A percentile compares a stretch with the other conserved stretches of the same genome.
These are phyloP conservation scores for Andrena marginata DNA, from an alignment of 2,888 invertebrate species.

Conservation along the genomic window DNA sequence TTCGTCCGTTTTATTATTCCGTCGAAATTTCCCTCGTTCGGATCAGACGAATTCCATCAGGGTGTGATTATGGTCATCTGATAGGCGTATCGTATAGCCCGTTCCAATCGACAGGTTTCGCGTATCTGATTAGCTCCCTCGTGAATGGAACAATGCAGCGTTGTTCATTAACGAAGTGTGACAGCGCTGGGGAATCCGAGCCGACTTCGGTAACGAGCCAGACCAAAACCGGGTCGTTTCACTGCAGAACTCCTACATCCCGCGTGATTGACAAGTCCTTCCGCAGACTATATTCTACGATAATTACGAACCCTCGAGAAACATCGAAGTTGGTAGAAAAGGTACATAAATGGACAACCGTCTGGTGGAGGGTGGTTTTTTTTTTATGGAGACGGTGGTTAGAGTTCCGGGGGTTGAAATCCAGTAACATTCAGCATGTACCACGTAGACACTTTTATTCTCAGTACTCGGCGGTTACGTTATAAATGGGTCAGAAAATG, in stretches of 20 bases:
- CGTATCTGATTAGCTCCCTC: background rate
- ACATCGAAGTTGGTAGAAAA: background rate
- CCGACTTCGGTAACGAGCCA: background rate
- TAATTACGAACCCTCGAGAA: background rate
- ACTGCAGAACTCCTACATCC: no score
- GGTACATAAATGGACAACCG: slow-evolving; percentile 7
- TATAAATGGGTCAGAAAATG: slow-evolving; percentile 75
- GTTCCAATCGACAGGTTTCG: slow-evolving; percentile 7
- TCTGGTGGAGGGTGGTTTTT: background rate
- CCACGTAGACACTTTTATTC: slow-evolving; percentile 74
- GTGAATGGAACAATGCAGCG: background rate
- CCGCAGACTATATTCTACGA: background rate
- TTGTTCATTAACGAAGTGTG: background rate
- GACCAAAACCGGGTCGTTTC: background rate
- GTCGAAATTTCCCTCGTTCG: background rate
- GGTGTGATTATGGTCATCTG: background rate
- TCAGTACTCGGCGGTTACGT: slow-evolving; percentile 73
- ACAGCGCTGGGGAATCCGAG: background rate
- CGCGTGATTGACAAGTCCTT: background rate
- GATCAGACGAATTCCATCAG: background rate
- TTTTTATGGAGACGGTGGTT: background rate
- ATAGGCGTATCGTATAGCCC: background rate
- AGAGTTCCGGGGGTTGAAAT: background rate
- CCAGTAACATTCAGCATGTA: slow-evolving; percentile 39
- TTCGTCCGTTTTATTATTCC: background rate